These are phyloP conservation scores for Pachydiplax longipennis DNA, from an alignment of 2,888 invertebrate species.

Conservation along the genomic window DNA sequence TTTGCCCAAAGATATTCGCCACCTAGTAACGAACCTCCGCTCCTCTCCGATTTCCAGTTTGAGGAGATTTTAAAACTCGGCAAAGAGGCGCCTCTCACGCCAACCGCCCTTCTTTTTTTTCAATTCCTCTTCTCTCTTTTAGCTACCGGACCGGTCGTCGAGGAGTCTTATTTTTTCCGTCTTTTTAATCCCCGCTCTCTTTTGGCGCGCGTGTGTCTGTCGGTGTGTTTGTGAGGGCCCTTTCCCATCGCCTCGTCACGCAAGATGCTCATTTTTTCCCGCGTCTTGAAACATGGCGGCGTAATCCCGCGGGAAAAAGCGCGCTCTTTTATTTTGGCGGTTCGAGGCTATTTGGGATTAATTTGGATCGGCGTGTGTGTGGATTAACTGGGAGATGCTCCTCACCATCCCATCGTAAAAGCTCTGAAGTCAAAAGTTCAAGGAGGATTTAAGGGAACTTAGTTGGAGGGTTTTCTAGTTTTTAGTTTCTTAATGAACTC, in stretches of 20 bases:
- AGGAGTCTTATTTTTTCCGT: background rate
- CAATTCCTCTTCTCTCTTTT: background rate
- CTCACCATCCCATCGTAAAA: no score
- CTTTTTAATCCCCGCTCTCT: background rate
- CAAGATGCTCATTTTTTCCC: no score
- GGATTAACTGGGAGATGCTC: no score
- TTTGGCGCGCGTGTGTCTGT: background rate
- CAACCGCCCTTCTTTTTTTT: background rate
- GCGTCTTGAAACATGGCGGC: no score
- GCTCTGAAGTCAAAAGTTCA: no score
- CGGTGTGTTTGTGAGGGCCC: no score
- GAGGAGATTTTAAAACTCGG: background rate
- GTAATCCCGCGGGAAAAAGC: no score
- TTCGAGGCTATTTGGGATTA: background rate
- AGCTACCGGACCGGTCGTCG: background rate
- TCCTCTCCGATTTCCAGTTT: background rate
- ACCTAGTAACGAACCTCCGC: background rate
- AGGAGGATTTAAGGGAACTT: no score
- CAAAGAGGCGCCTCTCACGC: background rate
- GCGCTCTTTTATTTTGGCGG: no score
- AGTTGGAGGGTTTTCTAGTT: no score
- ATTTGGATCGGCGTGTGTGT: background rate
- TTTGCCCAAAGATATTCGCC: constrained; percentile 6
- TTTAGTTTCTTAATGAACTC: no score
- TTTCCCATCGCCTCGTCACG: no score